Evolutionary conservation across 1,140 invertebrate genomes (phyloP).

Genomic region (Cardiocondyla obscurior): DNA sequence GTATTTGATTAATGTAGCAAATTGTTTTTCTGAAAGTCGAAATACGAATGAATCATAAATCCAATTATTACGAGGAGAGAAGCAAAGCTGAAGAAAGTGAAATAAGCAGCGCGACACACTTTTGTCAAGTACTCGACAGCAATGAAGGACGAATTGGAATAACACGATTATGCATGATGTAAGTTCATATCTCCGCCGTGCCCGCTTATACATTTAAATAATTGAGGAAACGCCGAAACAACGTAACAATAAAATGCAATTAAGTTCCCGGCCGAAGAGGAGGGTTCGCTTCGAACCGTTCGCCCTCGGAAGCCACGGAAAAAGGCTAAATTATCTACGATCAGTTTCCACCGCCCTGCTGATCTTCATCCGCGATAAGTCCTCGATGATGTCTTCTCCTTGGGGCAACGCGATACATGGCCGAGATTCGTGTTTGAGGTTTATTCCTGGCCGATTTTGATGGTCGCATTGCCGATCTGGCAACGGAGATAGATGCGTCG

Average conservation of each 20-base stretch:
- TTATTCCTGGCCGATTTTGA: constrained; percentile 40
- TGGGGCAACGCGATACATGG: not conserved
- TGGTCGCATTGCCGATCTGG: constrained; percentile 4
- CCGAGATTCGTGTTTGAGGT: not conserved
- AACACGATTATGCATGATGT: not conserved
- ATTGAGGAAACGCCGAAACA: not conserved
- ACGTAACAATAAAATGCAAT: not conserved
- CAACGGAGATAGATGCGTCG: constrained; percentile 51
- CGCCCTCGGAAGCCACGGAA: not conserved
- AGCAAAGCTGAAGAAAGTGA: constrained; percentile 58
- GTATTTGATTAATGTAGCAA: not conserved
- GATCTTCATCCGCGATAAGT: not conserved
- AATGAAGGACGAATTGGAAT: constrained; percentile 18
- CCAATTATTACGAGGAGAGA: constrained; percentile 18
- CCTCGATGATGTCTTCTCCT: not conserved
- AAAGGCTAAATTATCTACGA: too few relatives aligned
- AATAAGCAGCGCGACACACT: constrained; percentile 54
- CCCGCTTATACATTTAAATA: not conserved
- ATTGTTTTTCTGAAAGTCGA: not conserved
- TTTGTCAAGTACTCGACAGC: constrained; percentile 42
- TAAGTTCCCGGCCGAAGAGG: not conserved
- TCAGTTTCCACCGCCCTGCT: not conserved
- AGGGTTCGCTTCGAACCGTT: not conserved
- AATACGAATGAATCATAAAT: not conserved
- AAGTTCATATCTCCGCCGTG: not conserved